phyloP scores from a whole-genome alignment of 2,888 invertebrate genomes.

The Brassicogethes aeneus region DNA sequence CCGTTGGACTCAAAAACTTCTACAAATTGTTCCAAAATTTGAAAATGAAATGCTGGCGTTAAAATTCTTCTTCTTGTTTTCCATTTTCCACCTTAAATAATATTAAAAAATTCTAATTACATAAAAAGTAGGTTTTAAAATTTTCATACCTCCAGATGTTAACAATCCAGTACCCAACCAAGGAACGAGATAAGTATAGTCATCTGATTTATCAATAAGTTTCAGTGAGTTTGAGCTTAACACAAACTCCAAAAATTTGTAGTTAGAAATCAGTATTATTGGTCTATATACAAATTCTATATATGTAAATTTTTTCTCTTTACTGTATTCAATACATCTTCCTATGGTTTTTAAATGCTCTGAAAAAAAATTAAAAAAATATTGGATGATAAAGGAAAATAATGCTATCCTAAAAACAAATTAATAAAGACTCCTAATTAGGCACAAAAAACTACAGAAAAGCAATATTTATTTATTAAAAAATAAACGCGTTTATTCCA shows the following conservation, averaged over 20 bases:
- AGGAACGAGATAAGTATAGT: slow-evolving; percentile 18
- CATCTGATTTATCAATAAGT: slow-evolving; percentile 20
- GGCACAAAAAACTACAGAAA: too few species aligned
- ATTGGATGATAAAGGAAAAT: too few species aligned
- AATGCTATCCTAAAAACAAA: too few species aligned
- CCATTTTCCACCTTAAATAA: slow-evolving; percentile 47
- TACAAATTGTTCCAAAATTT: slow-evolving; percentile 63
- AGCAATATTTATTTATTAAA: too few species aligned
- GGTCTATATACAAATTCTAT: not conserved
- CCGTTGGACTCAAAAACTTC: slow-evolving; percentile 59
- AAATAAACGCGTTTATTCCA: too few species aligned
- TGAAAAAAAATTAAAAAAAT: too few species aligned
- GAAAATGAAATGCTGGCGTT: slow-evolving; percentile 73
- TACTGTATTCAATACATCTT: not conserved
- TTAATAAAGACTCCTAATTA: too few species aligned
- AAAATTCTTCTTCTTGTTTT: slow-evolving; percentile 57
- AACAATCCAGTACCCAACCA: slow-evolving; percentile 26
- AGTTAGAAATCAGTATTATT: slow-evolving; percentile 43
- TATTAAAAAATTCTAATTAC: too few species aligned
- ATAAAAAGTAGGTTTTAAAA: too few species aligned
- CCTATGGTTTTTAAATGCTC: not conserved
- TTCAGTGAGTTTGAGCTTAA: slow-evolving; percentile 14
- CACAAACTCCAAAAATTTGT: slow-evolving; percentile 47
- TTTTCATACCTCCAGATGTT: slow-evolving; percentile 13
- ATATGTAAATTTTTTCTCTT: not conserved